Evolutionary conservation across 2,888 invertebrate species (phyloP).

Genomic region (Synergus laeviventris): DNA sequence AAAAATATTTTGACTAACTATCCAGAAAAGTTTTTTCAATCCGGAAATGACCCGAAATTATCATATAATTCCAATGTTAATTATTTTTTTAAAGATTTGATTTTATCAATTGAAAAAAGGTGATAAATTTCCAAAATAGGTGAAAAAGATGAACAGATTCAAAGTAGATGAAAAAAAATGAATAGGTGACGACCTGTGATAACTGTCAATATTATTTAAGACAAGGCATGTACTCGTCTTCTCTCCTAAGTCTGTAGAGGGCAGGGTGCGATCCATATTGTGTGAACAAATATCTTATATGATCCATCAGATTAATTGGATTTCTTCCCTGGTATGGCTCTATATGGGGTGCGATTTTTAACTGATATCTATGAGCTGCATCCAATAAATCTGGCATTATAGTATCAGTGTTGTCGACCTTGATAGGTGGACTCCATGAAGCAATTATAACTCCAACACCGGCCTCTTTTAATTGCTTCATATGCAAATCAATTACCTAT

Average conservation of each 20-base stretch:
- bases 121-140: background rate
- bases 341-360: slow-evolving; percentile 80
- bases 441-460: slow-evolving; percentile 78
- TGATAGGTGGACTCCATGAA: slow-evolving; percentile 78
- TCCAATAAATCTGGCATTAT: slow-evolving; percentile 74
- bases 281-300: slow-evolving; percentile 75
- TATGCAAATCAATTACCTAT: slow-evolving; percentile 75
- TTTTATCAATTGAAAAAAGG: too few species aligned
- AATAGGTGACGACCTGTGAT: too few species aligned
- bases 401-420: slow-evolving; percentile 73
- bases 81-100: too few species aligned
- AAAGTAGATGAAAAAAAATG: background rate
- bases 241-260: slow-evolving; percentile 77
- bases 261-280: slow-evolving; percentile 79
- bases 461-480: slow-evolving; percentile 79
- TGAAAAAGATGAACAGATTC: background rate
- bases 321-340: slow-evolving; percentile 79
- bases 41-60: too few species aligned
- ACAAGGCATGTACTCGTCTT: slow-evolving; percentile 60
- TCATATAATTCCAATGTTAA: too few species aligned
- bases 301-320: slow-evolving; percentile 76
- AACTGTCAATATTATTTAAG: background rate
- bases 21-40: too few species aligned
- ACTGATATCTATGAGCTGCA: slow-evolving; percentile 76
- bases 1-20: background rate